phyloP scores from a whole-genome alignment of 2,113 vertebrate species.

The Ahaetulla prasina region DNA sequence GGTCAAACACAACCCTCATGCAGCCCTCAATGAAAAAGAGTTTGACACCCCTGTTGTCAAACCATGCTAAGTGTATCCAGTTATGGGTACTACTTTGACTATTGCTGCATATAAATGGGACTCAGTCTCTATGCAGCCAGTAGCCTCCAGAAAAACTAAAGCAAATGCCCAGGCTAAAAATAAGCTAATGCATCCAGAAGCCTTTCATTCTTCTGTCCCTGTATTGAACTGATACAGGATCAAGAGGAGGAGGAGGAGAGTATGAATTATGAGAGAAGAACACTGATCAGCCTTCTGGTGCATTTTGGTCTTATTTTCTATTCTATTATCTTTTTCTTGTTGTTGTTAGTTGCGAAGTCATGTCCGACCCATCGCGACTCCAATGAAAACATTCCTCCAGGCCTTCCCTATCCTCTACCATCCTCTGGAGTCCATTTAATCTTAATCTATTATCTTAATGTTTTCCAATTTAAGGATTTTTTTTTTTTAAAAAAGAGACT shows the following conservation, averaged over 20 bases:
- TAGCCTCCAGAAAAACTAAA: not conserved
- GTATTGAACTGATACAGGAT: not conserved
- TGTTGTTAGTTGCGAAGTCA: too few species aligned
- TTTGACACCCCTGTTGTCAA: too few species aligned
- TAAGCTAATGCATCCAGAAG: not conserved
- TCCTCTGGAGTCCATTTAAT: too few species aligned
- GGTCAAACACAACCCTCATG: too few species aligned
- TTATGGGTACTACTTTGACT: not conserved
- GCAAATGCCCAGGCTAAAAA: not conserved
- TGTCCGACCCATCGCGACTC: too few species aligned
- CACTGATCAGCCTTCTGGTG: not conserved
- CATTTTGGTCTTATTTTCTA: not conserved
- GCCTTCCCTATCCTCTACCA: too few species aligned
- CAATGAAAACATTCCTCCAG: too few species aligned
- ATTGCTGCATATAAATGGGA: too few species aligned
- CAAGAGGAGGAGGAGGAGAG: not conserved
- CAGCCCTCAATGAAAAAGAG: too few species aligned
- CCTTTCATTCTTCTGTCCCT: not conserved
- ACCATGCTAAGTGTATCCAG: not conserved
- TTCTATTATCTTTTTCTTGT: not conserved
- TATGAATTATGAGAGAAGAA: not conserved
- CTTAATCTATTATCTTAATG: not conserved
- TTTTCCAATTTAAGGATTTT: not conserved
- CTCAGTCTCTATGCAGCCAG: too few species aligned
- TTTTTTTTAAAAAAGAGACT: not conserved